Evolutionary conservation across 2,113 vertebrate genomes (phyloP), one percentile per base, ranked within the genome.

Genomic region (Hipposideros armiger): DNA sequence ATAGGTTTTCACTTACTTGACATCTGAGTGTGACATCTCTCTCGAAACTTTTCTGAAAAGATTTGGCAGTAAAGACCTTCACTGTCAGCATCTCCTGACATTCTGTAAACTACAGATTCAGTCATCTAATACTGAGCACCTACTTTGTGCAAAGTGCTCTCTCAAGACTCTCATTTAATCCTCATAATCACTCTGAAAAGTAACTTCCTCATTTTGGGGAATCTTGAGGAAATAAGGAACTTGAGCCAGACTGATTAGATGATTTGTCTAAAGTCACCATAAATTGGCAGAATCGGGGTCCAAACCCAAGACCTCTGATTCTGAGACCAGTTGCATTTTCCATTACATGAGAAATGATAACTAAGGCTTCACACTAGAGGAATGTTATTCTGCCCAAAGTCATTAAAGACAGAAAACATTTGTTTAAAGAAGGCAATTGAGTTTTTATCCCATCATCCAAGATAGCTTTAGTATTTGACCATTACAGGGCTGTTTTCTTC

Each of bases 381-480:
- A 87, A 72, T 30, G 70, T 47, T 77, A 67, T 87, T 92, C 45
- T 95, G 45, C 47, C 82, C 28, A 16, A 87, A 83, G 70, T 91
- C 50, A 94, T 24, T 56, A 26, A 83, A 95, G 50, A 80, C 26
- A 73, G 77, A 83, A 82, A 40, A 84, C 74, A 42, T 40, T 17
- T 73, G 58, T 80, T 72, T 81, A 50, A 95, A 92, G 20, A 83
- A 90, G 85, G 28, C 91, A 89, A 70, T 0, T 64, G 72, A 80
- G 32, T 58, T 94, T 90, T 96, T 91, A 87, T 84, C 42, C 28
- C 58, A 78, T 86, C 24, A 90, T 8, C 16, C 47, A 67, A 96
- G 95, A 54, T 47, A 95, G 80, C 67, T 52, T 8, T 88, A 54
- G 14, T 32, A 77, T 80, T 24, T 96, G 74, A 84, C 42, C 60